A percentile compares a stretch with the other conserved stretches of the same genome.
Evolutionary conservation across 53 echinoderm and acorn worm species (phyloP).

Genomic region (Mesocentrotus franciscanus): DNA sequence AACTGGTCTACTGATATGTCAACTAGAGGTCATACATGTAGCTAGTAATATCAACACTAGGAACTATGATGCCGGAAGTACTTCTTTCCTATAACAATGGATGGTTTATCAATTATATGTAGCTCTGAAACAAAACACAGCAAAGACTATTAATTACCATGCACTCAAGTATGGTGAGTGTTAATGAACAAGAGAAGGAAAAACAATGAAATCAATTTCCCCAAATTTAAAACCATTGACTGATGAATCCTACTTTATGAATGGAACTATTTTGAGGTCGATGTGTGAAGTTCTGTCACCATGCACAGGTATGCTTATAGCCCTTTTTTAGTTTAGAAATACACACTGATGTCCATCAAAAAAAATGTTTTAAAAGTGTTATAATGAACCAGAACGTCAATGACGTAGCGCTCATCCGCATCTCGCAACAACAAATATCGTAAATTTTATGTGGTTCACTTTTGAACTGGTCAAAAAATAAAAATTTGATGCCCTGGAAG

Average conservation of each 20-base stretch:
- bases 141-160: not conserved
- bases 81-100: conserved; percentile 1
- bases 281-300: not conserved
- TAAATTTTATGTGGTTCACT: too few relatives aligned
- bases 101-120: conserved; percentile 36
- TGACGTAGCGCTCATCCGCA: too few relatives aligned
- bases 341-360: too few relatives aligned
- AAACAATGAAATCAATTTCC: not conserved
- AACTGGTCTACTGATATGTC: not conserved
- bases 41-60: conserved; percentile 40
- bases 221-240: not conserved
- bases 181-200: not conserved
- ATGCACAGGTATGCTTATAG: not conserved
- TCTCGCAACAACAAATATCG: too few relatives aligned
- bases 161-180: not conserved
- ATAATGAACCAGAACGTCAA: too few relatives aligned
- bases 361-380: too few relatives aligned
- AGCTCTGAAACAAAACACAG: not conserved
- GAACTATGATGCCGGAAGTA: conserved; percentile 8
- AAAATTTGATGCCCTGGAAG: too few relatives aligned
- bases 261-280: not conserved
- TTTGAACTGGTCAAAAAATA: too few relatives aligned
- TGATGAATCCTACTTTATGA: not conserved
- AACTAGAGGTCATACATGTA: not conserved
- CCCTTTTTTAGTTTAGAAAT: too few relatives aligned